A percentile compares a stretch with the other conserved stretches of the same genome.
Conservation (phyloP, 2,113 vertebrate species). For the Tor tambroides region DNA sequence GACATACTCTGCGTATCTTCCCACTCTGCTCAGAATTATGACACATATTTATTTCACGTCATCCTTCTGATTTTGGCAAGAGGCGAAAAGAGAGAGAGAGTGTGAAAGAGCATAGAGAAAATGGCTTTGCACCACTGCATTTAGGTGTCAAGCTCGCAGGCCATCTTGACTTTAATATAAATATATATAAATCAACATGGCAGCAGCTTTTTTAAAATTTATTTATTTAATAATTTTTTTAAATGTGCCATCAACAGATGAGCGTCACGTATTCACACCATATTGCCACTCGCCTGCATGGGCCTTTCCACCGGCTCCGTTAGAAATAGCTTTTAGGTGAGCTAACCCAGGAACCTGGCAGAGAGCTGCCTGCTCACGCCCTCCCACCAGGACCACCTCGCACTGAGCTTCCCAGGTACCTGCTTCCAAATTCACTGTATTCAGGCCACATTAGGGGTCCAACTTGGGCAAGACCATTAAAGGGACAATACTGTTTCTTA, state of each 20-base stretch:
- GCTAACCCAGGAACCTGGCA: too few relatives aligned
- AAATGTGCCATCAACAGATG: constrained; percentile 77
- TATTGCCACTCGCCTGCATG: constrained; percentile 70
- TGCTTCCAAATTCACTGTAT: background rate
- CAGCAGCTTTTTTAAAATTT: constrained; percentile 67
- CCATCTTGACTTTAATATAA: constrained; percentile 84
- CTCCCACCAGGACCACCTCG: background rate
- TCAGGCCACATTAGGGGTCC: background rate
- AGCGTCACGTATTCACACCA: constrained; percentile 77
- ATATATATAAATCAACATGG: constrained; percentile 85
- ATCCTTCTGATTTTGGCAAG: constrained; percentile 77
- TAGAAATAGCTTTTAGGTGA: constrained; percentile 77
- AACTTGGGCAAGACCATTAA: background rate
- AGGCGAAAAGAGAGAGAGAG: constrained; percentile 42
- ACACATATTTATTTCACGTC: constrained; percentile 80
- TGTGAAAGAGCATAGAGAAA: constrained; percentile 48
- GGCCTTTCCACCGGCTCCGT: constrained; percentile 70
- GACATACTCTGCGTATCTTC: constrained; percentile 72
- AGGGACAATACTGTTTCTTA: background rate
- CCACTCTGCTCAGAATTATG: constrained; percentile 74
- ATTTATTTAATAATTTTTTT: constrained; percentile 44
- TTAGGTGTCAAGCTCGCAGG: constrained; percentile 77
- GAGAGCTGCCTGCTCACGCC: background rate
- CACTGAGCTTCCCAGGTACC: background rate
- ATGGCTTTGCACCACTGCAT: constrained; percentile 73